Evolutionary conservation across 2,113 vertebrate genomes (phyloP), one percentile per base, ranked within the genome.

Genomic region (Labrus mixtus): DNA sequence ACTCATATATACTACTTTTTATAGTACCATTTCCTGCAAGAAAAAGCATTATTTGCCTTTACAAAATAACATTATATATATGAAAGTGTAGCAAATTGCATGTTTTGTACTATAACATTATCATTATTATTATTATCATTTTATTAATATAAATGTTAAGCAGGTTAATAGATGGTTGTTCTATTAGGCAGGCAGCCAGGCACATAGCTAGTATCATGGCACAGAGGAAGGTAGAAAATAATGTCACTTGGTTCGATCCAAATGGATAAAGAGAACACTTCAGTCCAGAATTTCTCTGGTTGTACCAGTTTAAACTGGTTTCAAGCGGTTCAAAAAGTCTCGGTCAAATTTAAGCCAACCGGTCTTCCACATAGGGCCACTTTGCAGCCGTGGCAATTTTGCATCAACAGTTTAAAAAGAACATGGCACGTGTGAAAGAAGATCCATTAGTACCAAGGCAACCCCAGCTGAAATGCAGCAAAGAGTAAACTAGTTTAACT

Each of bases 21-120:
- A 93, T 92, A 94, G 94, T 93, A 95, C 94, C 93, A 83, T 91
- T 92, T 93, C 91, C 83, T 89, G 89, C 86, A 91, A 91, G 85
- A 73, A 66, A 54, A 91, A 92, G 79, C 79, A 90, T 87, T 76
- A 77, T 79, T 89, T 88, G 76, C 83, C 87, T 90, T 92, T 91
- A 91, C 86, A 92, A 91, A 92, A 91, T 86, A 90, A 90, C 67
- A 87, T 89, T 88, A 79, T 73, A 85, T 86, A 89, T 91, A 89
- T 74, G 85, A 87, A 90, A 89, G 66, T 83, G 80, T 92, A 92
- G 88, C 92, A 92, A 94, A 93, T 91, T 91, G 89, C 91, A 93
- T 92, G 86, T 86, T 91, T 85, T 90, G 84, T 82, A 85, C 73
- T 89, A 90, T 78, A 86, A 89, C 79, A 87, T 95, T 94, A 94